Conservation (phyloP, 2,113 vertebrate species). For the Rhinoderma darwinii region DNA sequence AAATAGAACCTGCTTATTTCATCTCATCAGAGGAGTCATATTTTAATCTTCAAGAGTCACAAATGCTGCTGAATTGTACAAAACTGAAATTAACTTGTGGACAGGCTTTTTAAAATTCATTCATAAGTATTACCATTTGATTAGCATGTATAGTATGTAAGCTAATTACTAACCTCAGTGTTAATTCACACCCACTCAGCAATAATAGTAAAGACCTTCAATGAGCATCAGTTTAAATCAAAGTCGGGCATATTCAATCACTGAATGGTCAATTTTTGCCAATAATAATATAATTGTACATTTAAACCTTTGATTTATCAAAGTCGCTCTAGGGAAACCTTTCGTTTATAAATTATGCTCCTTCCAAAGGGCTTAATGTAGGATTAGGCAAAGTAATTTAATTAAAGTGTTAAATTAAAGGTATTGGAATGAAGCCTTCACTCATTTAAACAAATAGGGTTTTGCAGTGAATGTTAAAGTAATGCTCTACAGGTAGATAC, state of each 20-base stretch:
- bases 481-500: slow-evolving; percentile 54
- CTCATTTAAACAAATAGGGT: slow-evolving; percentile 55
- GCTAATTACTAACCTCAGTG: slow-evolving; percentile 51
- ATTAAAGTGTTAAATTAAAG: slow-evolving; percentile 36
- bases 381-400: slow-evolving; percentile 57
- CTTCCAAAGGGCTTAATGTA: slow-evolving; percentile 56
- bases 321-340: slow-evolving; percentile 59
- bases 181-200: slow-evolving; percentile 60
- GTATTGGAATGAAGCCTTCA: slow-evolving; percentile 55
- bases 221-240: slow-evolving; percentile 57
- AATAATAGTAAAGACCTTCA: slow-evolving; percentile 60
- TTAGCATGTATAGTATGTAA: slow-evolving; percentile 47
- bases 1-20: background rate
- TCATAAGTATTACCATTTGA: slow-evolving; percentile 50
- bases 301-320: slow-evolving; percentile 59
- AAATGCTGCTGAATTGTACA: background rate
- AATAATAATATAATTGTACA: slow-evolving; percentile 45
- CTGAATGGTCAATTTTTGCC: slow-evolving; percentile 51
- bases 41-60: background rate
- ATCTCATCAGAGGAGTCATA: background rate
- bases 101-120: slow-evolving; percentile 53
- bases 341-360: slow-evolving; percentile 53
- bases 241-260: slow-evolving; percentile 31
- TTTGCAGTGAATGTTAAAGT: slow-evolving; percentile 57
- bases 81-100: too few species aligned